phyloP scores from a whole-genome alignment of 2,113 vertebrate species.

The Xenopus borealis region DNA sequence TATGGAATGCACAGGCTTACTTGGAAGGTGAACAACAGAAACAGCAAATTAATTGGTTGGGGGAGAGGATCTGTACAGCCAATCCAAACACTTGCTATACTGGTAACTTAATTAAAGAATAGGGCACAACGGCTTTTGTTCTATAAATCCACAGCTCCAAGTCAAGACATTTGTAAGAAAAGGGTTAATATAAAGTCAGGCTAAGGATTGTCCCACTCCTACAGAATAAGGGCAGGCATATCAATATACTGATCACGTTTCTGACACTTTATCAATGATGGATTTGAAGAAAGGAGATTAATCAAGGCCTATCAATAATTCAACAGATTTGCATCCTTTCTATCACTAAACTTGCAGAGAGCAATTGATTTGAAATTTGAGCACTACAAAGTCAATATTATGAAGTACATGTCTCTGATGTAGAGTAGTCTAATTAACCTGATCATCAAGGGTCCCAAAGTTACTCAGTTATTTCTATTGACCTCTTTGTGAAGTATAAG shows the following conservation, averaged over 20 bases:
- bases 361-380: conserved; percentile 38
- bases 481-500: conserved; percentile 41
- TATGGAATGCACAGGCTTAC: too few species aligned
- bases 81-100: too few species aligned
- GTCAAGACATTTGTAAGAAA: too few species aligned
- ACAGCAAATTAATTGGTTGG: too few species aligned
- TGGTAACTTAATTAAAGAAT: too few species aligned
- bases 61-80: too few species aligned
- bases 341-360: conserved; percentile 19
- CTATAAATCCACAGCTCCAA: too few species aligned
- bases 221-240: neutral
- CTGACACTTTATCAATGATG: conserved; percentile 26
- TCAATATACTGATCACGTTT: conserved; percentile 27
- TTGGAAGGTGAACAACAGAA: too few species aligned
- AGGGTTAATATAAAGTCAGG: too few species aligned
- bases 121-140: too few species aligned
- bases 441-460: conserved; percentile 33
- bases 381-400: conserved; percentile 19
- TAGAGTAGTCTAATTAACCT: conserved; percentile 33
- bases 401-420: conserved; percentile 8
- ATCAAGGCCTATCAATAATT: conserved; percentile 36
- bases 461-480: conserved; percentile 24
- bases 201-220: neutral
- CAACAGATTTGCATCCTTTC: conserved; percentile 18
- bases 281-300: conserved; percentile 5